phyloP scores from a whole-genome alignment of 2,888 invertebrate species.

The Vandiemenella viatica region DNA sequence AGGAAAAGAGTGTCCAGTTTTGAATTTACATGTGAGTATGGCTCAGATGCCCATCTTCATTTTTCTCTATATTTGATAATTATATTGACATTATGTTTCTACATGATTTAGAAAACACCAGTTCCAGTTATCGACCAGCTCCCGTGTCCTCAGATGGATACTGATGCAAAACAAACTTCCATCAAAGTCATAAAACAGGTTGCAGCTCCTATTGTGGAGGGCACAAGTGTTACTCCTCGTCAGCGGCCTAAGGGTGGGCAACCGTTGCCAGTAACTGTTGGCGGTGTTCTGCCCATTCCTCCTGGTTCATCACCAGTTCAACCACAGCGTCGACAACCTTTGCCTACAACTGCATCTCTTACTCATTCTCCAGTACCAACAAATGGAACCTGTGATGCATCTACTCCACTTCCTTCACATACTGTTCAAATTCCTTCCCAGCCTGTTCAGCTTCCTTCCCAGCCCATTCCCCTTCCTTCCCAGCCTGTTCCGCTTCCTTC shows the following conservation, averaged over 20 bases:
- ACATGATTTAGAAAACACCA: slow-evolving; percentile 50
- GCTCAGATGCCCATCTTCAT: background rate
- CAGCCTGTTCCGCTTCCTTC: too few relatives aligned
- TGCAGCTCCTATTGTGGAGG: slow-evolving; percentile 34
- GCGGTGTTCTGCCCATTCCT: slow-evolving; percentile 19
- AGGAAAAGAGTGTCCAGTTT: slow-evolving; percentile 60
- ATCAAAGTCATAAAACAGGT: slow-evolving; percentile 32
- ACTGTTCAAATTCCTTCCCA: slow-evolving; percentile 10
- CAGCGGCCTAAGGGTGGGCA: slow-evolving; percentile 58
- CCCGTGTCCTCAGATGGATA: slow-evolving; percentile 49
- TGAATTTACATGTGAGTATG: slow-evolving; percentile 57
- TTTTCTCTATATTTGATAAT: background rate
- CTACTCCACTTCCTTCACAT: slow-evolving; percentile 12
- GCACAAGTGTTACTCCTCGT: slow-evolving; percentile 68
- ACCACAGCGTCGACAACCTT: slow-evolving; percentile 3
- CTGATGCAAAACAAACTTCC: slow-evolving; percentile 40
- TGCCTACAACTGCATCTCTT: slow-evolving; percentile 4
- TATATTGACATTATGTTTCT: background rate
- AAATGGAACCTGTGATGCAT: slow-evolving; percentile 6
- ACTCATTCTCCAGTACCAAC: slow-evolving; percentile 6
- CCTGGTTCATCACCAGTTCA: slow-evolving; percentile 3
- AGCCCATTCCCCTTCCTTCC: too few relatives aligned
- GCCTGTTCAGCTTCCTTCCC: background rate
- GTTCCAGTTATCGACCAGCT: slow-evolving; percentile 48
- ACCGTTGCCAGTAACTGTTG: slow-evolving; percentile 16